These are phyloP conservation scores for Clytia hemisphaerica DNA, from an alignment of 30 jellyfish, hydroid and myxozoan species.

Conservation along the genomic window DNA sequence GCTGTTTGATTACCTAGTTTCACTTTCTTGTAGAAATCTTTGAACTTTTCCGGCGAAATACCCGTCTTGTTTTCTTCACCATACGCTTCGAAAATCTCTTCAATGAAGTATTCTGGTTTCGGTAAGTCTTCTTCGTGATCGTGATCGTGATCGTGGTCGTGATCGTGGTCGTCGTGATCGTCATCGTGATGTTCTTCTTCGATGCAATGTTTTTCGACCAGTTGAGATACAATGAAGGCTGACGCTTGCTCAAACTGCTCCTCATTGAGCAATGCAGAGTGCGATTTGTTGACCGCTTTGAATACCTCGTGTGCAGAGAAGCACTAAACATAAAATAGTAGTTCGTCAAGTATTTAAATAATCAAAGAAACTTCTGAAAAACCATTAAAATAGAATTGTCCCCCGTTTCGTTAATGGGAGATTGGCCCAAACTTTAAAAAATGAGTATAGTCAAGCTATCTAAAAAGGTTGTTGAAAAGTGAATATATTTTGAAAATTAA, in stretches of 20 bases:
- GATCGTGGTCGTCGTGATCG: too few species aligned
- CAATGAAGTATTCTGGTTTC: conserved; percentile 31
- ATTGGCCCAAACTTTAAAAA: too few species aligned
- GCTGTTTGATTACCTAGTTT: conserved; percentile 45
- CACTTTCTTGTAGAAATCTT: conserved; percentile 49
- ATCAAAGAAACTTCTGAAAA: too few species aligned
- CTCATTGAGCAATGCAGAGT: conserved; percentile 27
- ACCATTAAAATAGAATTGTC: too few species aligned
- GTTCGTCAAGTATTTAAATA: too few species aligned
- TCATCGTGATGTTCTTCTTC: conserved; percentile 51
- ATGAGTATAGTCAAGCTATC: too few species aligned
- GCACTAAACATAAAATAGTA: conserved; percentile 49
- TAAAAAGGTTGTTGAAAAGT: too few species aligned
- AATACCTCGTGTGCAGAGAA: conserved; percentile 64
- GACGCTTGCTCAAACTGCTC: conserved; percentile 37
- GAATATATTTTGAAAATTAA: too few species aligned
- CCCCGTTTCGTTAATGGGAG: too few species aligned
- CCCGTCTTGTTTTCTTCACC: conserved; percentile 59
- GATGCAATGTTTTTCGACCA: conserved; percentile 61
- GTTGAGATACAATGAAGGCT: conserved; percentile 37
- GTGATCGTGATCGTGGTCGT: too few species aligned
- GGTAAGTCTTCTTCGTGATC: conserved; percentile 22
- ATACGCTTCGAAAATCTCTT: conserved; percentile 42
- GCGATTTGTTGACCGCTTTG: conserved; percentile 44
- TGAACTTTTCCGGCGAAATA: conserved; percentile 44